Evolutionary conservation across 1,140 invertebrate species (phyloP).

Genomic region (Calycopis cecrops): DNA sequence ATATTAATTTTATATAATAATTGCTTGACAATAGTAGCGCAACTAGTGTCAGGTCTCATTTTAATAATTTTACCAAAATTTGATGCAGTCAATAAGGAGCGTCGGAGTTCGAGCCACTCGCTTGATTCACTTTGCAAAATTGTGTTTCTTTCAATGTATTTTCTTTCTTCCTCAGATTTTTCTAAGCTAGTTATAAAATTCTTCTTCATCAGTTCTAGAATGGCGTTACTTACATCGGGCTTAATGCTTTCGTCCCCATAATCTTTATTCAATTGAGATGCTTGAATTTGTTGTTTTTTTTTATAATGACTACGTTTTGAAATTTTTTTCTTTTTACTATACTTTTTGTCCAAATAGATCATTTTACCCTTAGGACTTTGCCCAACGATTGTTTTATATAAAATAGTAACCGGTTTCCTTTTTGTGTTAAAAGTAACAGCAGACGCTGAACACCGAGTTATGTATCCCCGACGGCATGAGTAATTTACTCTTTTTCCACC

Average conservation of each 20-base stretch:
- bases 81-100: conserved; percentile 45
- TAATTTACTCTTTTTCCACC: conserved; percentile 55
- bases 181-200: conserved; percentile 16
- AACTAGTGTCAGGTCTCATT: conserved; percentile 9
- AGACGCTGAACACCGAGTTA: conserved; percentile 34
- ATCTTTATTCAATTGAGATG: conserved; percentile 6
- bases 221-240: conserved; percentile 19
- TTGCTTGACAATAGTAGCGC: not conserved
- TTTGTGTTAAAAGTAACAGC: conserved; percentile 33
- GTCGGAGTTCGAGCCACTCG: conserved; percentile 39
- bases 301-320: not conserved
- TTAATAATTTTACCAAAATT: conserved; percentile 50
- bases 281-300: conserved; percentile 17
- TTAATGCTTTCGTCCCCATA: conserved; percentile 17
- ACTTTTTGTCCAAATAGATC: not conserved
- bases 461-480: conserved; percentile 32
- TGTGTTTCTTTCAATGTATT: conserved; percentile 34
- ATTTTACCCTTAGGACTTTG: conserved; percentile 17
- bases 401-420: not conserved
- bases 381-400: conserved; percentile 19
- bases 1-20: conserved; percentile 3
- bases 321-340: conserved; percentile 11
- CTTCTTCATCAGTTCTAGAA: conserved; percentile 10
- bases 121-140: conserved; percentile 29
- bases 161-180: conserved; percentile 19